These are phyloP conservation scores for Anarhynchus alexandrinus DNA, from an alignment of 2,113 vertebrate species.

Conservation along the genomic window DNA sequence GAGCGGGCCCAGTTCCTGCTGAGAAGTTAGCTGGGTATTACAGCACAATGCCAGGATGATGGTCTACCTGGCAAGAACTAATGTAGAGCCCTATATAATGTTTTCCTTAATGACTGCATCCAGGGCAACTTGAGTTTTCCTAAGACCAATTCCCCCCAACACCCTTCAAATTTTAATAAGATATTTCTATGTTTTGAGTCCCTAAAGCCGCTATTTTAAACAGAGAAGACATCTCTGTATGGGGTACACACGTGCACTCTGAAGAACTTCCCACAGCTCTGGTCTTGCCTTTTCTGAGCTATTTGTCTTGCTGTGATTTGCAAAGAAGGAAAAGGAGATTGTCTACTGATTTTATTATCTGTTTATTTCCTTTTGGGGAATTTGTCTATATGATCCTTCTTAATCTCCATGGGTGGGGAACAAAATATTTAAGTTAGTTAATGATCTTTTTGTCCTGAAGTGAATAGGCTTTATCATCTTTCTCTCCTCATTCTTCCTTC, in stretches of 20 bases:
- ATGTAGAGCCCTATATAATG: not conserved
- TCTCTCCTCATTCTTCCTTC: not conserved
- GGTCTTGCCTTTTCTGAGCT: not conserved
- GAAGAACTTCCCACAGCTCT: not conserved
- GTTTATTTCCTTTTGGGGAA: conserved; percentile 17
- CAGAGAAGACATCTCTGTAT: not conserved
- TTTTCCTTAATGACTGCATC: not conserved
- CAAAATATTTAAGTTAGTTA: conserved; percentile 30
- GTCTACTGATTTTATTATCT: not conserved
- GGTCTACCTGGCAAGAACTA: not conserved
- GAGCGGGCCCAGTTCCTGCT: not conserved
- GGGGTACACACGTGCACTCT: rapidly evolving
- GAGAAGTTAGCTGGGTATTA: rapidly evolving
- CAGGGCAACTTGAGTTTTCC: not conserved
- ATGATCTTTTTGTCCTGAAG: conserved; percentile 28
- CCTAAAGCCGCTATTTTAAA: not conserved
- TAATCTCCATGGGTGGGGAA: conserved; percentile 4
- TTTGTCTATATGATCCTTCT: not conserved
- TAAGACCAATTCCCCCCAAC: not conserved
- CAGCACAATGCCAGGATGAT: rapidly evolving
- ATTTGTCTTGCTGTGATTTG: not conserved
- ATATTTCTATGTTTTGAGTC: not conserved
- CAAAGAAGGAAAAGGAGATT: conserved; percentile 22
- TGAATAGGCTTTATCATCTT: conserved; percentile 28
- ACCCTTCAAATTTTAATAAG: not conserved